Evolutionary conservation across 2,888 invertebrate species (phyloP), one percentile per base, ranked within the genome.

Genomic region (Meandrusa payeni): DNA sequence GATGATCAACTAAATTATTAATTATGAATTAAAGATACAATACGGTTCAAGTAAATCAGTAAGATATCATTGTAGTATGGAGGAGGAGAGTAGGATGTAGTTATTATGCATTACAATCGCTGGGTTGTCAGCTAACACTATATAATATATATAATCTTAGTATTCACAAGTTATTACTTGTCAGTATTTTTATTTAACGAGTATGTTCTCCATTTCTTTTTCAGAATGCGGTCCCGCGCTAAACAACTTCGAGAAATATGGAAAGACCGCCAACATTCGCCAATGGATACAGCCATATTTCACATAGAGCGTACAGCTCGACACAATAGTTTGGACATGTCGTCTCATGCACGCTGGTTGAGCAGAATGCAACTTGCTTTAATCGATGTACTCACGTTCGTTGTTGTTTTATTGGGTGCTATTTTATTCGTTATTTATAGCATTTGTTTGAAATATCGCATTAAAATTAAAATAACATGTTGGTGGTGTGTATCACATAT

Each of bases 221-320:
- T 11, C 57, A 75, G 73, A 41, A 65, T 59, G 52, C 58, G 61
- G 3, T 31, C 37, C 1, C 55, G 54, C 23, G 67, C 70, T 1
- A 62, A 62, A 51, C 47, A 43, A 1, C 50, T 70, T 2, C 64
- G 68, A 13, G 17, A 42, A 4, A 51, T 57, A 19, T 75, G 74
- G 71, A 49, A 51, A 29, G 63, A 66, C 24, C 64, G 71, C 0
- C 65, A 61, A 0, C 40, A 56, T 0, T 4, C 54, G 0, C 72
- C 74, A 0, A 72, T 75, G 68, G 67, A 66, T n/a, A 57, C 58
- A 0, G 75, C 75, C 1, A 36, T 73, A 1, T 65, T 59, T 52
- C 57, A 69, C 50, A 55, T 73, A 5, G 71, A 75, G 44, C 61
- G 54, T 13, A 55, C 61, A 0, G 72, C 66, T 1, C 61, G 64